Evolutionary conservation across 2,888 invertebrate genomes (phyloP).

Genomic region (Idaea biselata): DNA sequence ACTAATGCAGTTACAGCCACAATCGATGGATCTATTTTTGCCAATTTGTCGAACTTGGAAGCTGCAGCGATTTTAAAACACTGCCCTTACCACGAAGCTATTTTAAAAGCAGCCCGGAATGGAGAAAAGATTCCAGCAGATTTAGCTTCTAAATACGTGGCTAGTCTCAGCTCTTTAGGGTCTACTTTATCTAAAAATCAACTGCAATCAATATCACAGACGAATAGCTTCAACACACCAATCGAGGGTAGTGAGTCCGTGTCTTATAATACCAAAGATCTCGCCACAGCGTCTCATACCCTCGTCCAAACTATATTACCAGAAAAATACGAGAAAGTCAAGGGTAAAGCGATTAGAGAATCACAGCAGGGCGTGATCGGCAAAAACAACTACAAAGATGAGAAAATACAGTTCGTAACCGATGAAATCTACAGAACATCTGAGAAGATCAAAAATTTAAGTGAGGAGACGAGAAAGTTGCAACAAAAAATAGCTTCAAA

Average conservation of each 20-base stretch:
- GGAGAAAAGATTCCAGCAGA: conserved; percentile 73
- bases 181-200: conserved; percentile 68
- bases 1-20: conserved; percentile 62
- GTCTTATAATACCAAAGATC: conserved; percentile 53
- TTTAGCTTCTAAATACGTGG: conserved; percentile 74
- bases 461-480: conserved; percentile 62
- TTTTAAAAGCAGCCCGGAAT: conserved; percentile 64
- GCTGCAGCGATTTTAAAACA: conserved; percentile 74
- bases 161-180: conserved; percentile 75
- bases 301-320: conserved; percentile 52
- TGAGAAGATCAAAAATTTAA: conserved; percentile 62
- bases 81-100: conserved; percentile 76
- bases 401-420: conserved; percentile 52
- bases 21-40: conserved; percentile 62
- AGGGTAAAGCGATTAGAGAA: conserved; percentile 58
- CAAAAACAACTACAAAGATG: conserved; percentile 41
- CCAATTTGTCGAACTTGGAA: conserved; percentile 63
- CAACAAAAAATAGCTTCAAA: conserved; percentile 63
- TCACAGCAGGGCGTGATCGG: conserved; percentile 38
- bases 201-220: conserved; percentile 23
- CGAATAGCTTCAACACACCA: conserved; percentile 48
- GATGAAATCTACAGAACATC: conserved; percentile 69
- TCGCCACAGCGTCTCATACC: conserved; percentile 55
- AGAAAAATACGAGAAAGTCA: conserved; percentile 50
- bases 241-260: conserved; percentile 49